Evolutionary conservation across 2,888 invertebrate genomes (phyloP), one percentile per base, ranked within the genome.

Genomic region (Macropis europaea): DNA sequence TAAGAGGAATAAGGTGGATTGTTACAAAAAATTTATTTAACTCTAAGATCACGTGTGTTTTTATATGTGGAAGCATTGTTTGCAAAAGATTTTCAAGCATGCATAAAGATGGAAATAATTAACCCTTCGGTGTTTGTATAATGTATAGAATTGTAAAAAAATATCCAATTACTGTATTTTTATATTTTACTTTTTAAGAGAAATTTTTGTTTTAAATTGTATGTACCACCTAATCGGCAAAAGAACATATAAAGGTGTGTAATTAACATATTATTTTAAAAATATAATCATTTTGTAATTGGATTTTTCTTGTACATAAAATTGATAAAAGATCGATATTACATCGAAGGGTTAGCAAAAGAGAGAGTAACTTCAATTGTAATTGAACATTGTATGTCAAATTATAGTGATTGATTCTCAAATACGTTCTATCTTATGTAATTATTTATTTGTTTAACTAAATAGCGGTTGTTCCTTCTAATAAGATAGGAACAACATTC

Each of bases 1-100:
- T 36, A 2, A 6, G 5, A 7, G 13, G 11, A 32, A n/a, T n/a
- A n/a, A n/a, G n/a, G n/a, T n/a, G n/a, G n/a, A n/a, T n/a, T n/a
- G n/a, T n/a, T n/a, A n/a, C n/a, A n/a, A n/a, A n/a, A n/a, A n/a
- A n/a, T n/a, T n/a, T n/a, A n/a, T n/a, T n/a, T 22, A 19, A 68
- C 40, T 57, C 38, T 56, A 60, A 40, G 56, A 64, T 64, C 76
- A 73, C 68, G 70, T 48, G 76, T 30, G 48, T 76, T 47, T 56
- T 50, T 45, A 43, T 57, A 63, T 57, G 76, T 73, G 69, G 45
- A 78, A 61, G 66, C 70, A 73, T 74, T 50, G 63, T 76, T 78
- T 76, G 70, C 60, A 59, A 61, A 76, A 76, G 45, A 24, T 50
- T 50, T 52, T 57, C 50, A 38, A 68, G 30, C 45, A 63, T 62